phyloP scores from a whole-genome alignment of 2,797 vertebrate species.

The Notolabrus celidotus region DNA sequence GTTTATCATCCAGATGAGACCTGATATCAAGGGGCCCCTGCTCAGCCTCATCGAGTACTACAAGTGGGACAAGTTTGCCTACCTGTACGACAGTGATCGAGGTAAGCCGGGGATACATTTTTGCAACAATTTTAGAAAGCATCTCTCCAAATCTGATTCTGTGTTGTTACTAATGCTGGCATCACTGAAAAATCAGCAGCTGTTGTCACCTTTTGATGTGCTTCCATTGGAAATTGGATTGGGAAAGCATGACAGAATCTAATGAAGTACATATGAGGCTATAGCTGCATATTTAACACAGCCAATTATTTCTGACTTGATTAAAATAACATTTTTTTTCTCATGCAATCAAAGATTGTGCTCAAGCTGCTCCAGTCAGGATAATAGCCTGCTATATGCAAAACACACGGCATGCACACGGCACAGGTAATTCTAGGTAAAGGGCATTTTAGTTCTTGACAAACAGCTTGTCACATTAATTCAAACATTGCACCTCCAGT shows the following conservation, averaged over 20 bases:
- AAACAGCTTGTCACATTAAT: conserved; percentile 62
- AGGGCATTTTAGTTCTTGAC: conserved; percentile 41
- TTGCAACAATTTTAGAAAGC: not conserved
- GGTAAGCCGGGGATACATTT: conserved; percentile 82
- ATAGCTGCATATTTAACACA: not conserved
- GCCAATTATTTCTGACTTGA: not conserved
- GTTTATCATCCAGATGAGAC: conserved; percentile 99
- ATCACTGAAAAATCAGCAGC: not conserved
- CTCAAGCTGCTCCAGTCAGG: not conserved
- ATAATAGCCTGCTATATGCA: not conserved
- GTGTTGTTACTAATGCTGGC: not conserved
- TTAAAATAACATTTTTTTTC: not conserved
- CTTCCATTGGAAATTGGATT: not conserved
- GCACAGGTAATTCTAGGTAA: conserved; percentile 20
- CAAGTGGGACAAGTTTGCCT: conserved; percentile 99
- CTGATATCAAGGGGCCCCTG: conserved; percentile 97
- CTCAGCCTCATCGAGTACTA: conserved; percentile 99
- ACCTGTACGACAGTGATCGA: conserved; percentile 98
- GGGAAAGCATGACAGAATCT: not conserved
- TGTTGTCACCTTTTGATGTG: conserved; percentile 4
- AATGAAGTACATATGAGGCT: not conserved
- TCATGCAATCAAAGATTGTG: not conserved
- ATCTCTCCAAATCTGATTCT: not conserved
- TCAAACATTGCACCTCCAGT: conserved; percentile 52
- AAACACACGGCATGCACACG: not conserved